Evolutionary conservation across 2,113 vertebrate species (phyloP).

Genomic region (Vanacampus margaritifer): DNA sequence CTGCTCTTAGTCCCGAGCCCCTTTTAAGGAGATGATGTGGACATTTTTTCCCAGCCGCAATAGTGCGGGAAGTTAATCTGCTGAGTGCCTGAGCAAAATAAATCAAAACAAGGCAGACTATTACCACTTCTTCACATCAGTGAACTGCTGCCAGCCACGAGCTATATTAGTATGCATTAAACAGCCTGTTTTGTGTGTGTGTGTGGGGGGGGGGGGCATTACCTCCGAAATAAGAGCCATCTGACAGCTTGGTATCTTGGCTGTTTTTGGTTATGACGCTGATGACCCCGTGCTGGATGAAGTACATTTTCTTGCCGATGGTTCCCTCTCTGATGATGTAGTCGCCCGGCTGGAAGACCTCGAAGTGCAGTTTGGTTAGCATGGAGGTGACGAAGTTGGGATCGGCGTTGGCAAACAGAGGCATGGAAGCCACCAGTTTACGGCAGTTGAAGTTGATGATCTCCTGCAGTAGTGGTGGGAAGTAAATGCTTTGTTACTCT

Average conservation of each 20-base stretch:
- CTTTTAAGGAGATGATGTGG: constrained; percentile 67
- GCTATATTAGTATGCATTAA: constrained; percentile 10
- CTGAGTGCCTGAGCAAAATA: constrained; percentile 62
- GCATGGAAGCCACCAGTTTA: constrained; percentile 96
- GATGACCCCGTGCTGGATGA: constrained; percentile 95
- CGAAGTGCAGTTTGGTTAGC: constrained; percentile 93
- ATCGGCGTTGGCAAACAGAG: constrained; percentile 93
- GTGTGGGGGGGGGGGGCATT: constrained; percentile 14
- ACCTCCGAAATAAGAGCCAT: constrained; percentile 98
- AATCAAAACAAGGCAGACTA: constrained; percentile 50
- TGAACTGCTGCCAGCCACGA: constrained; percentile 14
- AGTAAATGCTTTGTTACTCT: background rate
- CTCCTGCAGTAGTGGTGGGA: constrained; percentile 74
- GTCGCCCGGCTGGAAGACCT: constrained; percentile 94
- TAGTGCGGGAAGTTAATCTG: constrained; percentile 67
- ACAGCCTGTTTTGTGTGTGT: background rate
- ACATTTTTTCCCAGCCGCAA: constrained; percentile 47
- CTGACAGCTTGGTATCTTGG: constrained; percentile 93
- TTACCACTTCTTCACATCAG: constrained; percentile 39
- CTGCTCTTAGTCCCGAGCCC: constrained; percentile 43
- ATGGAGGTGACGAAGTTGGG: constrained; percentile 98
- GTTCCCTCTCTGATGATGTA: constrained; percentile 95
- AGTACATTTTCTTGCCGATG: constrained; percentile 98
- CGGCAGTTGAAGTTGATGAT: constrained; percentile 99
- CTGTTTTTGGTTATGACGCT: constrained; percentile 93